Percentiles rank a stretch among this genome's conserved stretches.
Conservation (phyloP, 2,888 invertebrate species). For the Ypsolopha scabrella region DNA sequence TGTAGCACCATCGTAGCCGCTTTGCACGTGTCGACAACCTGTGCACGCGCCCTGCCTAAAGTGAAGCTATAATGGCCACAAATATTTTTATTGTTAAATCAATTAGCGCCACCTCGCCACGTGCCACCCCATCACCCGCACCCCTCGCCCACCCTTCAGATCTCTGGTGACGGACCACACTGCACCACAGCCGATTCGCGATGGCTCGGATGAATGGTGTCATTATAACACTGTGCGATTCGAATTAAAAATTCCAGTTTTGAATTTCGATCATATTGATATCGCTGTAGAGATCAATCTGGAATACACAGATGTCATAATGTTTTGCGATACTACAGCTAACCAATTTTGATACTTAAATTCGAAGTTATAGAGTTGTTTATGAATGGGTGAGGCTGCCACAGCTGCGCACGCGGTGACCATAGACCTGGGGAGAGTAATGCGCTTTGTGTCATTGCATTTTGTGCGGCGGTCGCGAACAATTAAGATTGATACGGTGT, state of each 20-base stretch:
- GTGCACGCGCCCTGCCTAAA: constrained; percentile 4
- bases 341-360: too few species aligned
- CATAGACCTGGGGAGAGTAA: neutral
- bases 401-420: constrained; percentile 1
- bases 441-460: constrained; percentile 5
- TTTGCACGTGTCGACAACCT: constrained; percentile 11
- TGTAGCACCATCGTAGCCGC: constrained; percentile 6
- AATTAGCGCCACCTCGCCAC: constrained; percentile 33
- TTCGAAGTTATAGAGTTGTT: too few species aligned
- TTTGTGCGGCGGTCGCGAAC: constrained; percentile 29
- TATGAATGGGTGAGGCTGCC: too few species aligned
- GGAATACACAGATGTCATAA: too few species aligned
- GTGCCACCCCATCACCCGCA: constrained; percentile 18
- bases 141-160: too few species aligned
- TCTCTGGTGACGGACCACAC: too few species aligned
- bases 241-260: constrained; percentile 19
- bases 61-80: constrained; percentile 6
- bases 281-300: too few species aligned
- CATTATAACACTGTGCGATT: constrained; percentile 32
- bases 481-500: constrained; percentile 49
- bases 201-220: constrained; percentile 22
- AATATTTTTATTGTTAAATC: constrained; percentile 14
- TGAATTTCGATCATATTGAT: too few species aligned
- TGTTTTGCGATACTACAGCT: too few species aligned
- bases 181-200: constrained; percentile 10